Base-by-base conservation (phyloP, 1,140 invertebrate species). In the Episyrphus balteatus region DNA sequence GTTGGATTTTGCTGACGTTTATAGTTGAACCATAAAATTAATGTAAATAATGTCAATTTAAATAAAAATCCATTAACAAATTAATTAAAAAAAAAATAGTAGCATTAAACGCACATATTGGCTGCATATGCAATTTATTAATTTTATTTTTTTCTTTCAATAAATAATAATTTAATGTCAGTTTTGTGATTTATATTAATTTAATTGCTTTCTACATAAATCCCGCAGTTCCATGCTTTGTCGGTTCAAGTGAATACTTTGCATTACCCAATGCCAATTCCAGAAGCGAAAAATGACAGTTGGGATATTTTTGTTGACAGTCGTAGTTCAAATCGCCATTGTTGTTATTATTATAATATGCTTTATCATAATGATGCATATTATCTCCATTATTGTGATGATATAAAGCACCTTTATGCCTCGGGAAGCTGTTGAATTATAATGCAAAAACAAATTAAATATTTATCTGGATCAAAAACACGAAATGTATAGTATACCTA, bases 261-360 rank as follows among this genome's bases (percentile, higher is more conserved):
- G 21, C 21, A 26, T 26, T 26, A 19, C 82, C 83, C 50, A 83
- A 68, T 12, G 79, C 80, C 66, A 83, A 71, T 55, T 84, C 81
- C 48, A 86, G 73, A 49, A 85, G 61, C 10, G 83, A 85, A 50
- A 86, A 73, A 19, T 77, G 75, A 66, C 83, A 86, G 42, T 58
- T 67, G 26, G 74, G 68, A 68, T 77, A 85, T 49, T 73, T 69
- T 39, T 61, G 53, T 12, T 71, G 63, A 57, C 83, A 86, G 38
- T 77, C 69, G 1, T 48, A 39, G 34, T 3, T 46, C 51, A 5
- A 59, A 51, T 30, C 53, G 54, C 15, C 59, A 55, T 7, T n/a
- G n/a, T n/a, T n/a, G n/a, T n/a, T n/a, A n/a, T n/a, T 56, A 51
- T 14, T 58, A 48, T 44, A 62, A 65, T 3, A 65, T 58, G 0